Evolutionary conservation across 1,140 invertebrate species (phyloP).

Genomic region (Drusus annulatus): DNA sequence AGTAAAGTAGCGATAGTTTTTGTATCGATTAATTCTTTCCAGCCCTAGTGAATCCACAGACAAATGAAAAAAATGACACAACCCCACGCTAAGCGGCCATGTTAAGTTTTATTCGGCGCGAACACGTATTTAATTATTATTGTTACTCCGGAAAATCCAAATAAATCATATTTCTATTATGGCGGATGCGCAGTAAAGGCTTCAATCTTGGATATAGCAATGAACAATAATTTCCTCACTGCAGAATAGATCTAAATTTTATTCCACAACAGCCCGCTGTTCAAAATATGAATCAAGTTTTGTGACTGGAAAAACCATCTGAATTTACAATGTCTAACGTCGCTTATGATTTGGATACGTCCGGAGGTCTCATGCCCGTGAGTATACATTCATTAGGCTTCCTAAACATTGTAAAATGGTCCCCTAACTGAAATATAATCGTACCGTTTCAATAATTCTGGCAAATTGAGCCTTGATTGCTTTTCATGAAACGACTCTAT

Average conservation of each 20-base stretch:
- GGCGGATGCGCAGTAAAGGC: neutral
- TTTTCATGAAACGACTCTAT: neutral
- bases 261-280: neutral
- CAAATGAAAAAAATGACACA: conserved; percentile 32
- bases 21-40: no score
- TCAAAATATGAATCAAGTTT: conserved; percentile 38
- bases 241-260: neutral
- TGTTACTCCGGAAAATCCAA: conserved; percentile 9
- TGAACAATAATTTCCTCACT: neutral
- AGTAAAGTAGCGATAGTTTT: no score
- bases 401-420: neutral
- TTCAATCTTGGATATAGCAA: conserved; percentile 14
- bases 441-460: neutral
- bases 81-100: conserved; percentile 46
- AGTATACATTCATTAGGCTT: conserved; percentile 48
- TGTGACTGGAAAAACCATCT: conserved; percentile 1
- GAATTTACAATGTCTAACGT: conserved; percentile 57
- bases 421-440: no score
- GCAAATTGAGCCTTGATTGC: neutral
- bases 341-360: conserved; percentile 68
- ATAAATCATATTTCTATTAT: neutral
- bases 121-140: conserved; percentile 46
- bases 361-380: conserved; percentile 69
- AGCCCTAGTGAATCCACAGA: conserved; percentile 1
- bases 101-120: conserved; percentile 48